Evolutionary conservation across 2,113 vertebrate genomes (phyloP).

Genomic region (Montifringilla adamsi): DNA sequence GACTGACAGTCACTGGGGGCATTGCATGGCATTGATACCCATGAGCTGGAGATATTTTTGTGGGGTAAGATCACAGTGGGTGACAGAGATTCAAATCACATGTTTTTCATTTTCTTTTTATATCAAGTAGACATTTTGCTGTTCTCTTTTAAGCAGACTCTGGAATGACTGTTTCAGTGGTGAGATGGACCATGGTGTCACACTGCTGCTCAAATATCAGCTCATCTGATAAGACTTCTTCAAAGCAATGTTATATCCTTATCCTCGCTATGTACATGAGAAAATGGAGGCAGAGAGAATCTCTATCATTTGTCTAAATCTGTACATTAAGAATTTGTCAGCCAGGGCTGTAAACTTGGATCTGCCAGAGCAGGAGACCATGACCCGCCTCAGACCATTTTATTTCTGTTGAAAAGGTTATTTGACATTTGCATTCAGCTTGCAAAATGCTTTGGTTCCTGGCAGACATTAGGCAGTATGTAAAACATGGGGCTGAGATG

Average conservation of each 20-base stretch:
- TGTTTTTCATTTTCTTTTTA: neutral
- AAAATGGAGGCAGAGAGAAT: constrained; percentile 3
- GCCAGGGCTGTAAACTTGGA: neutral
- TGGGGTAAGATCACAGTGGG: neutral
- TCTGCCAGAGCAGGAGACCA: neutral
- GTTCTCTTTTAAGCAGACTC: neutral
- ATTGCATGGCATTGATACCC: neutral
- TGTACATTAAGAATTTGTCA: neutral
- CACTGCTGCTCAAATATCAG: neutral
- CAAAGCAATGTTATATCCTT: neutral
- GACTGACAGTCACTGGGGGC: neutral
- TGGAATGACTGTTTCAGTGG: neutral
- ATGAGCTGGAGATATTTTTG: neutral
- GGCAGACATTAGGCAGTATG: neutral
- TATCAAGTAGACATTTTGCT: neutral
- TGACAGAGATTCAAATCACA: neutral
- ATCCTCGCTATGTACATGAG: neutral
- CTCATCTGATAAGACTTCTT: neutral
- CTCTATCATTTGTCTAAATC: neutral
- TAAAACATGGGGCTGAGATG: neutral
- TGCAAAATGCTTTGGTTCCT: constrained; percentile 9
- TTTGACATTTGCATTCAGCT: neutral
- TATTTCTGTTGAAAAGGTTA: neutral
- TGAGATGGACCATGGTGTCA: neutral
- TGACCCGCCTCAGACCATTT: neutral